Evolutionary conservation across 2,888 invertebrate genomes (phyloP), one percentile per base, ranked within the genome.

Genomic region (Psylliodes chrysocephalus): DNA sequence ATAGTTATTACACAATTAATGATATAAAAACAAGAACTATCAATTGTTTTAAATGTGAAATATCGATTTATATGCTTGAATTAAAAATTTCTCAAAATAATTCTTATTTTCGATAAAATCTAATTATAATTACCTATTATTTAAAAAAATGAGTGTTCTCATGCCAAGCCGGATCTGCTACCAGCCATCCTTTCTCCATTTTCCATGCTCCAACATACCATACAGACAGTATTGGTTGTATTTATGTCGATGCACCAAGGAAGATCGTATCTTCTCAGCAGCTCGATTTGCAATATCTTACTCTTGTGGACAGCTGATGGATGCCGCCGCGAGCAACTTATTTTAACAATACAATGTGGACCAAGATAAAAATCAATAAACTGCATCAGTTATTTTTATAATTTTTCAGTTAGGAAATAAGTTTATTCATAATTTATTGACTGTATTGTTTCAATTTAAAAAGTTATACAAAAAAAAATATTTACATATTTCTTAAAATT

Each of bases 241-340:
- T 75, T 73, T 73, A 73, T 73, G 73, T 72, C 72, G 70, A 72
- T 72, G 71, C 71, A 72, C 69, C 72, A 61, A 60, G 60, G 19
- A 46, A 72, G 75, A 75, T 75, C 72, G 73, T 75, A 75, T 75
- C 75, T 63, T 44, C 60, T 49, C 62, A 57, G 57, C 63, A 60
- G 64, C 73, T 75, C 74, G 74, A 75, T 75, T 75, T 74, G 74
- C 74, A 75, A 75, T 75, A 75, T 75, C 75, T 75, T 75, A 74
- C 64, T 73, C 68, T 49, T 60, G 64, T 38, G 61, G 75, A 73
- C 75, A 70, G 71, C 66, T 75, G 75, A 75, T 75, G 73, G 74
- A 75, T 74, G 71, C 70, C 66, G 64, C 63, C 33, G 40, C 62
- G 53, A 7, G 42, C 22, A 49, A n/a, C n/a, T n/a, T 55, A 49